These are phyloP conservation scores for Mustelus asterias DNA, from an alignment of 2,113 vertebrate genomes.

Conservation along the genomic window DNA sequence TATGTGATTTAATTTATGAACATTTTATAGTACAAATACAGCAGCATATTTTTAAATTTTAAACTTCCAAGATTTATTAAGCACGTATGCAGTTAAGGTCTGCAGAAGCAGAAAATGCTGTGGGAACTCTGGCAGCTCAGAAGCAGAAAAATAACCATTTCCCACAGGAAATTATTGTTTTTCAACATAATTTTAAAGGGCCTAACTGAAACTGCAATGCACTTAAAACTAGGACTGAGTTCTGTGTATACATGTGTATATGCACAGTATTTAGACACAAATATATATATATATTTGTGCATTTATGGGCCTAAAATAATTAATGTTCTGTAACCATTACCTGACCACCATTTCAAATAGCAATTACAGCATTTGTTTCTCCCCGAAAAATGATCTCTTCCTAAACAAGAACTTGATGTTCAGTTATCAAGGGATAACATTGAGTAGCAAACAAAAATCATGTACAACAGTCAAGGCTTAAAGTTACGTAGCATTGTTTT, in stretches of 20 bases:
- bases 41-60: not conserved
- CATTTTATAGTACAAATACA: constrained; percentile 12
- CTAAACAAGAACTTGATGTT: constrained; percentile 19
- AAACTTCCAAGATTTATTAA: constrained; percentile 11
- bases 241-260: not conserved
- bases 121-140: not conserved
- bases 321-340: not conserved
- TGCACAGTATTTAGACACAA: not conserved
- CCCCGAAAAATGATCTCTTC: constrained; percentile 36
- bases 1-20: constrained; percentile 19
- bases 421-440: not conserved
- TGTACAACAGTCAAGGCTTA: constrained; percentile 8
- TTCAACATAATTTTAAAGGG: not conserved
- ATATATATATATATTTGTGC: not conserved
- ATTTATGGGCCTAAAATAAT: not conserved
- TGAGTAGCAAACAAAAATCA: not conserved
- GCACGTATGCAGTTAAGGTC: constrained; percentile 2
- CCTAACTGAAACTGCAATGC: not conserved
- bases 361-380: constrained; percentile 3
- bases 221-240: not conserved
- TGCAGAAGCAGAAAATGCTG: constrained; percentile 11
- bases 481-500: not conserved
- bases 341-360: constrained; percentile 30
- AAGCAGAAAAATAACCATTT: not conserved
- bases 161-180: not conserved